Evolutionary conservation across 1,140 invertebrate genomes (phyloP).

Genomic region (Macrostomum lignano): DNA sequence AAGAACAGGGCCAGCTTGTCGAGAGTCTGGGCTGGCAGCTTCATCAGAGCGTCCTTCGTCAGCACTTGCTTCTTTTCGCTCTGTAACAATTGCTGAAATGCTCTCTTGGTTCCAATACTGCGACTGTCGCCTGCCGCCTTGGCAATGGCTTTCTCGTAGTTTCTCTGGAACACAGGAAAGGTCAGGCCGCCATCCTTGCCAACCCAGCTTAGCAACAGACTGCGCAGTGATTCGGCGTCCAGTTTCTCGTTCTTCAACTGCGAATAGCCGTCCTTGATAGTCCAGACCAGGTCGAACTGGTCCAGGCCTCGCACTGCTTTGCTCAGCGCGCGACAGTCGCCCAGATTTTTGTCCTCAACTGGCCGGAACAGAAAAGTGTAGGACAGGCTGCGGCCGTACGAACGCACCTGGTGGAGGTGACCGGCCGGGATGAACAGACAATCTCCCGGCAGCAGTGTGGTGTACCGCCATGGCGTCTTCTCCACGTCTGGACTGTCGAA

Average conservation of each 20-base stretch:
- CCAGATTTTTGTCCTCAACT: constrained; percentile 10
- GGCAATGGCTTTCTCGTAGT: too few species aligned
- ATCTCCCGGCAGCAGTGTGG: constrained; percentile 17
- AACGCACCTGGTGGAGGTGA: constrained; percentile 22
- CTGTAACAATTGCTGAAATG: too few species aligned
- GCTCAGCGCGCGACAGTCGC: constrained; percentile 11
- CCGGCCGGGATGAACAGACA: constrained; percentile 24
- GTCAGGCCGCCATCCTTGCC: too few species aligned
- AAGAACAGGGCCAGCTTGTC: too few species aligned
- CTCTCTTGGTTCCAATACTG: too few species aligned
- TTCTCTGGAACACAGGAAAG: too few species aligned
- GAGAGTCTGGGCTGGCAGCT: too few species aligned
- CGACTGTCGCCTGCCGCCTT: too few species aligned
- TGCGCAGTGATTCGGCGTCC: not conserved
- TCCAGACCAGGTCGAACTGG: not conserved
- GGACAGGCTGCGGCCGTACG: constrained; percentile 20
- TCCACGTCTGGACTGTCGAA: constrained; percentile 14
- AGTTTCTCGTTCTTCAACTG: constrained; percentile 5
- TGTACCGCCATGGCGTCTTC: constrained; percentile 17
- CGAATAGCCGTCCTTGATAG: not conserved
- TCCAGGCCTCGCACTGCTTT: too few species aligned
- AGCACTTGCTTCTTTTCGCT: too few species aligned
- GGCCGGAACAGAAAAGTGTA: constrained; percentile 16
- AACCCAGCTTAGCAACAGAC: constrained; percentile 5
- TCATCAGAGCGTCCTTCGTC: too few species aligned